Evolutionary conservation across 2,113 vertebrate genomes (phyloP).

Genomic region (Amphiprion percula): DNA sequence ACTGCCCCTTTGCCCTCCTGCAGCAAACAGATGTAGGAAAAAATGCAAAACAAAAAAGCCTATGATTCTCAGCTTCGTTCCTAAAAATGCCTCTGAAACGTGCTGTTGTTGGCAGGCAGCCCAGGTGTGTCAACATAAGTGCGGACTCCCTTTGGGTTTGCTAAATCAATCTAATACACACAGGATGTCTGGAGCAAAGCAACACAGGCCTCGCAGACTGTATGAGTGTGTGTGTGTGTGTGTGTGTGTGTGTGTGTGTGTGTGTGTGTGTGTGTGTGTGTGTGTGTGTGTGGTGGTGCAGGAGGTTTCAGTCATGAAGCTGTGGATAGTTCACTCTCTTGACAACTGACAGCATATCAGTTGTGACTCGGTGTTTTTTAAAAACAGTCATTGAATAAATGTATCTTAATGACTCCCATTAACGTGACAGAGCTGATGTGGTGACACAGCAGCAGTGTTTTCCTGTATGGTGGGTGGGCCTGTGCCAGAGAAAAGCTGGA

Average conservation of each 20-base stretch:
- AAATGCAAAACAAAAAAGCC: slow-evolving; percentile 19
- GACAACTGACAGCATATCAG: slow-evolving; percentile 15
- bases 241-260: slow-evolving; percentile 15
- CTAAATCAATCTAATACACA: slow-evolving; percentile 70
- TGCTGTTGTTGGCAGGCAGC: slow-evolving; percentile 80
- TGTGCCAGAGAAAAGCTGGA: neutral
- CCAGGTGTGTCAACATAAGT: slow-evolving; percentile 76
- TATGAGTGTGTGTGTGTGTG: slow-evolving; percentile 16
- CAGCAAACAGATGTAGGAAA: slow-evolving; percentile 15
- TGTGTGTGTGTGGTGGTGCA: neutral
- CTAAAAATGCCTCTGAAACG: slow-evolving; percentile 61
- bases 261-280: neutral
- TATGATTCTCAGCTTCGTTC: slow-evolving; percentile 24
- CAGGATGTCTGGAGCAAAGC: slow-evolving; percentile 75
- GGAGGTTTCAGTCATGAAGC: neutral
- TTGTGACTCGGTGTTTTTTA: slow-evolving; percentile 41
- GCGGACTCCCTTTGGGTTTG: slow-evolving; percentile 59
- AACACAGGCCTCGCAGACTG: slow-evolving; percentile 46
- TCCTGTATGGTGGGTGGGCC: neutral
- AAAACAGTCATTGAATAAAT: slow-evolving; percentile 49
- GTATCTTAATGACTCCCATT: slow-evolving; percentile 32
- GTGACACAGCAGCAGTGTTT: slow-evolving; percentile 6
- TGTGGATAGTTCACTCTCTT: slow-evolving; percentile 3
- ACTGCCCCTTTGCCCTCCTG: slow-evolving; percentile 59
- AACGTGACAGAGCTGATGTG: slow-evolving; percentile 20